Base-by-base conservation (phyloP, 2,113 vertebrate species). In the Spea multiplicata region DNA sequence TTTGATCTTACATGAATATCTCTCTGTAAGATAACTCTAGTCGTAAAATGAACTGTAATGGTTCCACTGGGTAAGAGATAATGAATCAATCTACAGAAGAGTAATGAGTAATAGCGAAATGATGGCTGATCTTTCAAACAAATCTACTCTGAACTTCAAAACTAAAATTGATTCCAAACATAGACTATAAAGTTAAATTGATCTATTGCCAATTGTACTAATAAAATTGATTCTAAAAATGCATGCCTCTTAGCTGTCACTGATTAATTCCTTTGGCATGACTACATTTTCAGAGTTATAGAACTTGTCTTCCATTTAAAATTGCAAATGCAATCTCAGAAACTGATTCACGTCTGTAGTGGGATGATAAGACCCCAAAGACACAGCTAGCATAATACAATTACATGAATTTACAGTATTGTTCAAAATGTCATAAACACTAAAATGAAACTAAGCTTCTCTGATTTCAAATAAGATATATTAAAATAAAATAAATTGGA, bases 31-130 rank as follows among this genome's bases (percentile, higher is more conserved):
- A 82, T 55, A 74, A 81, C 16, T 46, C 69, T 82, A 84, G 79
- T 74, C 74, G 75, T 85, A 84, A 83, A 81, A 82, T 67, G 55
- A 74, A 66, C 83, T 50, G 83, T 86, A 82, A 85, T 57, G 44
- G 50, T 86, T 81, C 76, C 62, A 83, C 53, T 0, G 0, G 71
- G 66, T 81, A 65, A 83, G 83, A 86, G 84, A 78, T 71, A 79
- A 81, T 62, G 5, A 80, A 78, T 85, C 83, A 82, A 83, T 86
- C 74, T 71, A 57, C 55, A 16, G 78, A 83, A 44, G 77, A 50
- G 74, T 66, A 85, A 81, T 0, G 0, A 80, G 78, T 80, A 80
- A 80, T 80, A 74, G 66, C n/a, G 78, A 82, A 69, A 83, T 83
- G 1, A 0, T 14, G 45, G 65, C 70, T 80, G 82, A 78, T 74